phyloP scores from a whole-genome alignment of 2,888 invertebrate species.

The Heliconius erato region DNA sequence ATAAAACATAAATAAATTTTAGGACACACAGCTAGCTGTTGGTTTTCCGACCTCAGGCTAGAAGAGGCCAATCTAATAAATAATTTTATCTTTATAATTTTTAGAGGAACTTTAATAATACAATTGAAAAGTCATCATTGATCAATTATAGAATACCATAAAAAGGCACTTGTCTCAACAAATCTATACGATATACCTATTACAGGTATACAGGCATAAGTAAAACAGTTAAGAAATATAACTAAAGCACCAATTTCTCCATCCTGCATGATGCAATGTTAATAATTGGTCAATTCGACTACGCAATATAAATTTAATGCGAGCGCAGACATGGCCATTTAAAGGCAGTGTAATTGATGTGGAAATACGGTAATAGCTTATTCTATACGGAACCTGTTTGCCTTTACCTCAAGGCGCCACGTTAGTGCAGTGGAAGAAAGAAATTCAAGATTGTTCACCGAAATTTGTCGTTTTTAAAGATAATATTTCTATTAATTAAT shows the following conservation, averaged over 20 bases:
- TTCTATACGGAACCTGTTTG: conserved; percentile 69
- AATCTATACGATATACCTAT: background rate
- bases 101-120: too few relatives aligned
- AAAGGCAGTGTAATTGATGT: conserved; percentile 75
- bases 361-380: conserved; percentile 80
- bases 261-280: conserved; percentile 50
- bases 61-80: too few relatives aligned
- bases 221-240: conserved; percentile 34
- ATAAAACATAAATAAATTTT: too few relatives aligned
- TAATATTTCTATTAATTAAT: too few relatives aligned
- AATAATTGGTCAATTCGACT: conserved; percentile 63
- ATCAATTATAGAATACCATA: background rate
- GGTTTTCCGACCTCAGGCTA: too few relatives aligned
- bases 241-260: conserved; percentile 36
- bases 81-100: too few relatives aligned
- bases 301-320: conserved; percentile 69
- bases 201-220: background rate
- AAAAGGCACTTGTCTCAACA: background rate
- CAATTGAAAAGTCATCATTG: background rate
- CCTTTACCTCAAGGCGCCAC: conserved; percentile 35
- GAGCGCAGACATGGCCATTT: conserved; percentile 66
- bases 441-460: background rate
- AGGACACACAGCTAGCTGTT: too few relatives aligned
- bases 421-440: background rate
- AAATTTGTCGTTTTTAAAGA: background rate